Percentiles rank a stretch among this genome's conserved stretches.
Evolutionary conservation across 2,888 invertebrate species (phyloP).

Genomic region (Chrysolina oricalcia): DNA sequence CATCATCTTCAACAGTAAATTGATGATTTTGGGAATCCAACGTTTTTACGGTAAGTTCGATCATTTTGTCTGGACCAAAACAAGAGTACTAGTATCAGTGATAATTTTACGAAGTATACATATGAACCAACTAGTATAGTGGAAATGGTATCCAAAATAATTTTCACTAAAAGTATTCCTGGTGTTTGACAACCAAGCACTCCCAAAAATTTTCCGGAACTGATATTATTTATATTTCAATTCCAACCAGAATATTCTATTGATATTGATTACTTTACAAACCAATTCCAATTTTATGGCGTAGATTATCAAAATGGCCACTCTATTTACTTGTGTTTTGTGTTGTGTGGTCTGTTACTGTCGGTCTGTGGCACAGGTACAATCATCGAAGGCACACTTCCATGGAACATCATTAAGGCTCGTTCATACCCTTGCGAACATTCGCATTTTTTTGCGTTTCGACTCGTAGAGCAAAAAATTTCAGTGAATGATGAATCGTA

Average conservation of each 20-base stretch:
- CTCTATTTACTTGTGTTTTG: conserved; percentile 35
- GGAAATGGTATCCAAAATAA: not conserved
- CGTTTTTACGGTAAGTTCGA: conserved; percentile 91
- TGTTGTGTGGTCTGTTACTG: not conserved
- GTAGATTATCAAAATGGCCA: conserved; percentile 48
- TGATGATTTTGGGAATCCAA: conserved; percentile 90
- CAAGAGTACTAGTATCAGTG: not conserved
- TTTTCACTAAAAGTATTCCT: conserved; percentile 2
- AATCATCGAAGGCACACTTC: too few relatives aligned
- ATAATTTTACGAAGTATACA: not conserved
- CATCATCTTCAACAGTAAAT: conserved; percentile 88
- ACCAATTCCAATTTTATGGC: conserved; percentile 41
- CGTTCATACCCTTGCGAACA: too few relatives aligned
- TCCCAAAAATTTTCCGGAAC: not conserved
- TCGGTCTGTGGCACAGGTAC: not conserved
- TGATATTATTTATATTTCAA: conserved; percentile 13
- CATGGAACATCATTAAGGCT: too few relatives aligned
- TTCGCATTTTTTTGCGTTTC: too few relatives aligned
- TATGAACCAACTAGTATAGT: not conserved
- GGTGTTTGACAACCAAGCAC: not conserved
- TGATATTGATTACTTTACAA: conserved; percentile 30
- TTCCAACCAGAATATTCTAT: conserved; percentile 13
- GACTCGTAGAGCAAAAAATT: too few relatives aligned
- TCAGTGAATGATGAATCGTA: too few relatives aligned
- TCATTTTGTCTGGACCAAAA: conserved; percentile 73